These are phyloP conservation scores for Hirtodrosophila histrioides DNA, from an alignment of 2,888 invertebrate genomes.

Conservation along the genomic window DNA sequence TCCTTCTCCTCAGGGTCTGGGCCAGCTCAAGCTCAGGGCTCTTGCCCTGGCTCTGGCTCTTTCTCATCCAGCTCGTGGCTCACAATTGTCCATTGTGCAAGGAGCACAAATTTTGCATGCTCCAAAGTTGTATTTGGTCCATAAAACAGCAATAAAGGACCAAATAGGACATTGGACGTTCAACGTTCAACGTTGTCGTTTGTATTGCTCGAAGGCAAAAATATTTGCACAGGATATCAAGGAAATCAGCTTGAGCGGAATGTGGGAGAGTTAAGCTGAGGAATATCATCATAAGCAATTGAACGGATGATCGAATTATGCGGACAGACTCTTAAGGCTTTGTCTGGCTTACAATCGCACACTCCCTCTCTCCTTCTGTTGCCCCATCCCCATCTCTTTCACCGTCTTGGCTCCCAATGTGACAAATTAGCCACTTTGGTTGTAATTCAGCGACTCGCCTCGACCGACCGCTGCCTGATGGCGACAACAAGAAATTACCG, in stretches of 20 bases:
- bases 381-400: background rate
- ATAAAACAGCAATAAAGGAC: slow-evolving; percentile 74
- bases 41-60: background rate
- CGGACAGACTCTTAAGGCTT: slow-evolving; percentile 29
- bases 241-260: slow-evolving; percentile 49
- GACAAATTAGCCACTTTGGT: slow-evolving; percentile 78
- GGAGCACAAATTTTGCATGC: slow-evolving; percentile 68
- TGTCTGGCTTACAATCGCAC: slow-evolving; percentile 28
- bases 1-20: background rate
- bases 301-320: slow-evolving; percentile 75
- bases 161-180: slow-evolving; percentile 39
- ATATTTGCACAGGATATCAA: slow-evolving; percentile 65
- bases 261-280: slow-evolving; percentile 9
- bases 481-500: slow-evolving; percentile 79
- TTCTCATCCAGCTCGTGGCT: slow-evolving; percentile 10
- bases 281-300: slow-evolving; percentile 70
- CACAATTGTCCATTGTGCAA: slow-evolving; percentile 63
- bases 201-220: slow-evolving; percentile 53
- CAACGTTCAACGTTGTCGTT: slow-evolving; percentile 42
- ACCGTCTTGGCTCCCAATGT: slow-evolving; percentile 36
- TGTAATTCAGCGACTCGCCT: slow-evolving; percentile 68
- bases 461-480: slow-evolving; percentile 52
- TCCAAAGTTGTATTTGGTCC: slow-evolving; percentile 70
- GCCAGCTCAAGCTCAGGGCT: too few relatives aligned
- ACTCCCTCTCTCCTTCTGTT: background rate